These are phyloP conservation scores for Aricia artaxerxes DNA, from an alignment of 2,888 invertebrate genomes.

Conservation along the genomic window DNA sequence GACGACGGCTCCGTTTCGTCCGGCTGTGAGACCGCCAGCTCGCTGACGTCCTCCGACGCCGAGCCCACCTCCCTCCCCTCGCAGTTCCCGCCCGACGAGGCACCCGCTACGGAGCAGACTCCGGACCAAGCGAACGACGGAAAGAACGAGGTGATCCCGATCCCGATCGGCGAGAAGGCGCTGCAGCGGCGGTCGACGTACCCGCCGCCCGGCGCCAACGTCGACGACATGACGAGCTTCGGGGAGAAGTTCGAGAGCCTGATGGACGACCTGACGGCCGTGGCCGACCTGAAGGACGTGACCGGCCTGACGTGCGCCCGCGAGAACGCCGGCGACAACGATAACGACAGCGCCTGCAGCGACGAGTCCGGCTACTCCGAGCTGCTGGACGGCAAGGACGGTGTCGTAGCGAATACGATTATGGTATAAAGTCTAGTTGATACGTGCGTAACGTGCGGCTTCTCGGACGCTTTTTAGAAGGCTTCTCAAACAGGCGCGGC, in stretches of 20 bases:
- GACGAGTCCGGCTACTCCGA: slow-evolving; percentile 96
- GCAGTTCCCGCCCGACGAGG: slow-evolving; percentile 67
- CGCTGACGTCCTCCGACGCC: slow-evolving; percentile 82
- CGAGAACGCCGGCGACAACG: slow-evolving; percentile 81
- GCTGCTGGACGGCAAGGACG: slow-evolving; percentile 80
- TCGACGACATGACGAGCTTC: slow-evolving; percentile 54
- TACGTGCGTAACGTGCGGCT: neutral
- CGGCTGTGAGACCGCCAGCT: slow-evolving; percentile 90
- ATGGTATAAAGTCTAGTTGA: slow-evolving; percentile 59
- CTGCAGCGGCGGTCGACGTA: slow-evolving; percentile 71
- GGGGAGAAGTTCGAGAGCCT: slow-evolving; percentile 70
- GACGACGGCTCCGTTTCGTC: slow-evolving; percentile 89
- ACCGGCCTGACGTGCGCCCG: slow-evolving; percentile 51
- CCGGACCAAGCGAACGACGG: slow-evolving; percentile 46
- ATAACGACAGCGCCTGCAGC: slow-evolving; percentile 90
- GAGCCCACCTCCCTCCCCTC: slow-evolving; percentile 76
- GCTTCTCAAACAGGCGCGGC: neutral
- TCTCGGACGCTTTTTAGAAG: neutral
- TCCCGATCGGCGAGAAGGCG: slow-evolving; percentile 73
- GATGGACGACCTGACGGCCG: slow-evolving; percentile 67
- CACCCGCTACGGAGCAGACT: slow-evolving; percentile 62
- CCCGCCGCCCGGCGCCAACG: slow-evolving; percentile 63
- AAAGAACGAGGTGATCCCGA: slow-evolving; percentile 67
- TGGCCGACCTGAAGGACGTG: slow-evolving; percentile 63
- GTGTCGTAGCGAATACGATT: slow-evolving; percentile 73